Evolutionary conservation across 2,888 invertebrate genomes (phyloP).

Genomic region (Drosophila rellima): DNA sequence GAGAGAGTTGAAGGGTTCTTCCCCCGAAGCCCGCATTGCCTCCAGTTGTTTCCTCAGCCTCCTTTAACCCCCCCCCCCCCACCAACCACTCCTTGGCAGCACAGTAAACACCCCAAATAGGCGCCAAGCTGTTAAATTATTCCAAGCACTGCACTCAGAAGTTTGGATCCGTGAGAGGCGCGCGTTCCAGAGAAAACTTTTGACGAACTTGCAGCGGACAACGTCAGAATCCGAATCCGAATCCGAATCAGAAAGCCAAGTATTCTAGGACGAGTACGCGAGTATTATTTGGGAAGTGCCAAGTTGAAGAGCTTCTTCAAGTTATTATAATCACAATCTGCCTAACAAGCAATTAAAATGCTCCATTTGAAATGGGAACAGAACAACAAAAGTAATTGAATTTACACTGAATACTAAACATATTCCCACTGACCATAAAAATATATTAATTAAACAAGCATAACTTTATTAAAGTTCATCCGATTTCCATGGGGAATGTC

Average conservation of each 20-base stretch:
- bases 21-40: conserved; percentile 32
- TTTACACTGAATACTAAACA: not conserved
- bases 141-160: conserved; percentile 58
- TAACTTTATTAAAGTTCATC: too few relatives aligned
- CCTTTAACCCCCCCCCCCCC: not conserved
- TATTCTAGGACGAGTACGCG: not conserved
- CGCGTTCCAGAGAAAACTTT: conserved; percentile 40
- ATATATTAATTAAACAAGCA: too few relatives aligned
- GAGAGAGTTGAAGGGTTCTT: conserved; percentile 29
- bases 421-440: too few relatives aligned
- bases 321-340: conserved; percentile 28
- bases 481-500: too few relatives aligned
- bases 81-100: too few relatives aligned
- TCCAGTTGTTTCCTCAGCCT: not conserved
- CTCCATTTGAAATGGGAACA: conserved; percentile 19
- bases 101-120: conserved; percentile 22
- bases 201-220: conserved; percentile 40
- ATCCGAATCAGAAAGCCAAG: conserved; percentile 7
- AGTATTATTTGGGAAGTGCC: conserved; percentile 7
- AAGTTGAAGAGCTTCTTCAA: conserved; percentile 15
- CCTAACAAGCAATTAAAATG: conserved; percentile 46
- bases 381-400: not conserved
- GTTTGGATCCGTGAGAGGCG: conserved; percentile 39
- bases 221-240: conserved; percentile 11
- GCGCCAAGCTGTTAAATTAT: conserved; percentile 63